Evolutionary conservation across 2,113 vertebrate species (phyloP).

Genomic region (Dolichotis patagonum): DNA sequence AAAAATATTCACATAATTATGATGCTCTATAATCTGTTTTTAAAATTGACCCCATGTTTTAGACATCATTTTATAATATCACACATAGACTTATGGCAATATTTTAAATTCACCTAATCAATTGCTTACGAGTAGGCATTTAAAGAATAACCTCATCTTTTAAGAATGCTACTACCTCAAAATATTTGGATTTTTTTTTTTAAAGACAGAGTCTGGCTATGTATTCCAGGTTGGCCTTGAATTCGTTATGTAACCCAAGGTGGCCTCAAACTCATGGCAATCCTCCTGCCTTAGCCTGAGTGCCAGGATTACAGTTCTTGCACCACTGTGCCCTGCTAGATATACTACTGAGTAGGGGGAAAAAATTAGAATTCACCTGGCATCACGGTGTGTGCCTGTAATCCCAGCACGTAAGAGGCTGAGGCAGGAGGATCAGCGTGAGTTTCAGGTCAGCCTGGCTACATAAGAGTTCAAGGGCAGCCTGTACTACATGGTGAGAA

Average conservation of each 20-base stretch:
- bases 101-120: conserved; percentile 45
- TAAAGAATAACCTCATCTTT: neutral
- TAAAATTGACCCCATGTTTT: neutral
- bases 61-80: neutral
- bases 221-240: neutral
- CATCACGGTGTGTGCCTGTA: neutral
- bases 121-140: neutral
- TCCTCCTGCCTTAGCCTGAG: neutral
- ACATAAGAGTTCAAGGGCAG: neutral
- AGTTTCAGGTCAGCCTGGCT: neutral
- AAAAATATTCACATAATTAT: neutral
- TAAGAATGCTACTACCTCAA: conserved; percentile 51
- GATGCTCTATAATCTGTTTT: neutral
- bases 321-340: neutral
- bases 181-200: conserved; percentile 20
- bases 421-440: neutral
- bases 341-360: neutral
- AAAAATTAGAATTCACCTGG: neutral
- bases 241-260: neutral
- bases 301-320: neutral
- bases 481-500: neutral
- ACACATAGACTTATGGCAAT: neutral
- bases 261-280: neutral
- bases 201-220: neutral
- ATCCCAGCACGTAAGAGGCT: neutral